Evolutionary conservation across 2,888 invertebrate species (phyloP).

Genomic region (Seira sanloemensis): DNA sequence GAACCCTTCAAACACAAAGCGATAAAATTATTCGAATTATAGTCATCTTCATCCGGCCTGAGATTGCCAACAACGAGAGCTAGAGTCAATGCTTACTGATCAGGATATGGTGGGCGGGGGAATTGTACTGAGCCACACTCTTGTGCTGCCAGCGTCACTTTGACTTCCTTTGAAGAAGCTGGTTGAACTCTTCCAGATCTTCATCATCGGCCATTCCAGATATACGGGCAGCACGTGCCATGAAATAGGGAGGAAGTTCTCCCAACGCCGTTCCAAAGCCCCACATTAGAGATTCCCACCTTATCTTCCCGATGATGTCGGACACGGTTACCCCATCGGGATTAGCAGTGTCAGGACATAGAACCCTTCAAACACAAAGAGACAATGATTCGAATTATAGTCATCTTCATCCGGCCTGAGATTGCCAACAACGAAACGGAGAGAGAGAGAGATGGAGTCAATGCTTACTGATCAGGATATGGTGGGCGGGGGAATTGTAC

Average conservation of each 20-base stretch:
- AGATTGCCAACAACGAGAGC: too few species aligned
- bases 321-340: conserved; percentile 84
- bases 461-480: conserved; percentile 94
- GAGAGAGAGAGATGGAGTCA: background rate
- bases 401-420: too few species aligned
- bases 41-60: too few species aligned
- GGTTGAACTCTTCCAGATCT: conserved; percentile 85
- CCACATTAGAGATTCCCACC: conserved; percentile 98
- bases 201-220: conserved; percentile 81
- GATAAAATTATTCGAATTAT: too few species aligned
- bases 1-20: conserved; percentile 81
- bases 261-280: conserved; percentile 98
- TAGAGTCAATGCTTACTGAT: conserved; percentile 83
- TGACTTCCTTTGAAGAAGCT: conserved; percentile 80
- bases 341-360: conserved; percentile 88
- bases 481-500: conserved; percentile 98
- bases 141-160: conserved; percentile 95
- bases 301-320: conserved; percentile 80
- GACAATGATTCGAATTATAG: background rate
- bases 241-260: conserved; percentile 99
- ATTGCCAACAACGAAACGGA: background rate
- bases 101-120: conserved; percentile 98
- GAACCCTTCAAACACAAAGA: conserved; percentile 81
- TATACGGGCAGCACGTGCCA: conserved; percentile 95
- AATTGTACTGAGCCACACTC: conserved; percentile 97